Evolutionary conservation across 2,113 vertebrate genomes (phyloP), one percentile per base, ranked within the genome.

Genomic region (Leucopternis melanops): DNA sequence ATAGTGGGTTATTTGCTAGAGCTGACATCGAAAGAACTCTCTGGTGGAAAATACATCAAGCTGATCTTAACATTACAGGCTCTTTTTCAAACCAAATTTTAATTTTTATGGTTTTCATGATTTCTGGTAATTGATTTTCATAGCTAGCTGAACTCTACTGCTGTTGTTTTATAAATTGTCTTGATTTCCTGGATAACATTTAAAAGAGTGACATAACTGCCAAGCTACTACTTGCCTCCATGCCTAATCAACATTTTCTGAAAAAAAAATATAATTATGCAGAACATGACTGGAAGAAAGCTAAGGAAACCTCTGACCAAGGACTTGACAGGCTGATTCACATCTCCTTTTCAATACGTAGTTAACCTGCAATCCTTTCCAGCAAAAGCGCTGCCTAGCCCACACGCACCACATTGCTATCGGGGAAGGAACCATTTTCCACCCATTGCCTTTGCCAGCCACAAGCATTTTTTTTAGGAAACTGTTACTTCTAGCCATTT

Each of bases 71-170:
- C 13, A 84, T 70, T 57, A 86, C 89, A 91, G 74, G 21, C 16
- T 93, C 79, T 72, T 73, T 42, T 96, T 81, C 45, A 81, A 83
- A 27, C 23, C 14, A 65, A 38, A 89, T 91, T 74, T 86, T 67
- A 75, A 45, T 90, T 93, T 94, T 90, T 91, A 92, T 85, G 70
- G 52, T 57, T 91, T 92, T 83, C 75, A 70, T 81, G 54, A 88
- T 88, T 94, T 78, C 78, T 82, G 26, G 59, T 93, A 85, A 86
- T 72, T 79, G 44, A 42, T 47, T 97, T 95, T 70, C 36, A 81
- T 40, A 70, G 88, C 32, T 92, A 52, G 31, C 75, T 93, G 45
- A 71, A 23, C 19, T 20, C 49, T 73, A 86, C 40, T 27, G 8
- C 65, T 34, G 19, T 29, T 58, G 16, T 26, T 77, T 89, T 63